phyloP scores from a whole-genome alignment of 2,888 invertebrate genomes.

The Synanthedon myopaeformis region DNA sequence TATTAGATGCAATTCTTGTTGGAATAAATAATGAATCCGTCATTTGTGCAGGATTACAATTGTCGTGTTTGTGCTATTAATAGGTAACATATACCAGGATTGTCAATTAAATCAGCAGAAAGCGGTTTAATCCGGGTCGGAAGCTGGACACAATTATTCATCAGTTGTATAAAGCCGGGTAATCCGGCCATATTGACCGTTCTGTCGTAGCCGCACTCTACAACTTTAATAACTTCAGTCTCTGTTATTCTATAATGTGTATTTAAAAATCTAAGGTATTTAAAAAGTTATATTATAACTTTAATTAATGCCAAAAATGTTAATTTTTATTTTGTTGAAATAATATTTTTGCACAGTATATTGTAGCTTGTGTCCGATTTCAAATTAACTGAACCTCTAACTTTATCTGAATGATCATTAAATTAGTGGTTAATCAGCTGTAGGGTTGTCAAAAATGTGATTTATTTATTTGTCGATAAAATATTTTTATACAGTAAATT shows the following conservation, averaged over 20 bases:
- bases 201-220: constrained; percentile 15
- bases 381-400: no score
- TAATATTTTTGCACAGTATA: no score
- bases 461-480: no score
- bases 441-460: background rate
- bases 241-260: background rate
- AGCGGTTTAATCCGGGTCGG: constrained; percentile 59
- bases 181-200: constrained; percentile 60
- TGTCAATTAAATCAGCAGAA: constrained; percentile 65
- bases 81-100: constrained; percentile 53
- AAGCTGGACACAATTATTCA: constrained; percentile 64
- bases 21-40: constrained; percentile 1
- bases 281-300: background rate
- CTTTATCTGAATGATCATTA: no score
- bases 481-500: no score
- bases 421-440: no score
- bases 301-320: background rate
- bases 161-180: constrained; percentile 57
- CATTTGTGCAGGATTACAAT: constrained; percentile 30
- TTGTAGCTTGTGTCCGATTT: no score
- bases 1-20: no score
- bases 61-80: constrained; percentile 46
- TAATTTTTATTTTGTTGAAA: no score
- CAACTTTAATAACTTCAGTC: constrained; percentile 7
- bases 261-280: background rate